These are phyloP conservation scores for Recurvirostra avosetta DNA, from an alignment of 2,113 vertebrate genomes.

Conservation along the genomic window DNA sequence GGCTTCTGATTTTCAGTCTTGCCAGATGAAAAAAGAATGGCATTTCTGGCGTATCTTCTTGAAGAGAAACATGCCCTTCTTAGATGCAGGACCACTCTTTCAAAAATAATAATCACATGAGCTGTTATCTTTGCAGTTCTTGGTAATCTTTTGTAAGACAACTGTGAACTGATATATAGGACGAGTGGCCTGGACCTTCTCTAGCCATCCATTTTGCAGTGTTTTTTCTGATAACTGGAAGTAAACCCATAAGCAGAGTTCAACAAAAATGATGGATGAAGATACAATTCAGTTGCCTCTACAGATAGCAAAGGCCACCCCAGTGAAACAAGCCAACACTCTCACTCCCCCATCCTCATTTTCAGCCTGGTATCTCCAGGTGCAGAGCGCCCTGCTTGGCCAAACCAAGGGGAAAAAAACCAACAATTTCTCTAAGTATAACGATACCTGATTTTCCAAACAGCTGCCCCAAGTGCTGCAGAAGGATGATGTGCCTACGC, in stretches of 20 bases:
- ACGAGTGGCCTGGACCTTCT: background rate
- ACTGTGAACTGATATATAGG: background rate
- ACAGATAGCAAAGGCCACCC: background rate
- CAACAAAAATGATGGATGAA: background rate
- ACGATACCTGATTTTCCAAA: background rate
- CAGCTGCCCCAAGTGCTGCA: background rate
- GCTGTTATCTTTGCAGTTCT: constrained; percentile 6
- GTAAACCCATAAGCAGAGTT: background rate
- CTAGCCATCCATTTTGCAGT: background rate
- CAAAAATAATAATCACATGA: background rate
- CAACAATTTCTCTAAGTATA: background rate
- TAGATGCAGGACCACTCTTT: background rate
- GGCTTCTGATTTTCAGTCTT: background rate
- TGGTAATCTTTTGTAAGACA: background rate
- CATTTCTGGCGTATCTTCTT: background rate
- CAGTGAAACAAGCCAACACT: background rate
- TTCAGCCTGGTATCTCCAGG: background rate
- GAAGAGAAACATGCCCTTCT: background rate
- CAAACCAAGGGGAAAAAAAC: background rate
- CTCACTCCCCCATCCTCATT: background rate
- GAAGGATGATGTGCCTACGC: background rate
- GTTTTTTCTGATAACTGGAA: background rate
- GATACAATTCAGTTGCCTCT: background rate
- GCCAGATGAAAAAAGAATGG: background rate
- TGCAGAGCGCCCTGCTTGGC: background rate